Evolutionary conservation across 35 echinoderm and acorn worm species (phyloP).

Genomic region (Lytechinus variegatus): DNA sequence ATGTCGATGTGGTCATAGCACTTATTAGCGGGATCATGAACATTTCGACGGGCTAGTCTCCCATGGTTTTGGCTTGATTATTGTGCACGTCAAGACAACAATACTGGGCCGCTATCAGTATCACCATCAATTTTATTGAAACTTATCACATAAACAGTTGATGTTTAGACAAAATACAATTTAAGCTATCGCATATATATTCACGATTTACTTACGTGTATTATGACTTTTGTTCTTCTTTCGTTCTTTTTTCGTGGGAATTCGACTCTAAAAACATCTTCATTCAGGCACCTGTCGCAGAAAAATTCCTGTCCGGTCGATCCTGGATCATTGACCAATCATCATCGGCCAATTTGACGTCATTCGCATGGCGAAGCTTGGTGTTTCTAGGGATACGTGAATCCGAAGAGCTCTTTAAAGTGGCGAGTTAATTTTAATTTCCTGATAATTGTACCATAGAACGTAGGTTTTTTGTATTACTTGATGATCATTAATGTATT

Average conservation of each 20-base stretch:
- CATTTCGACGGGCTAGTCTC: neutral
- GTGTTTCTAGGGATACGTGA: slow-evolving; percentile 44
- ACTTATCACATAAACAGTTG: neutral
- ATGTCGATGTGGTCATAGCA: no score
- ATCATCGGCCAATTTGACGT: neutral
- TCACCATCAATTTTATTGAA: neutral
- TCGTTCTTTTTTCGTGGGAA: neutral
- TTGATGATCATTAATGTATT: neutral
- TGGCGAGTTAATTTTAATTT: neutral
- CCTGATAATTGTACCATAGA: neutral
- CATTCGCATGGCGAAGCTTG: slow-evolving; percentile 23
- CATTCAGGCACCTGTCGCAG: neutral
- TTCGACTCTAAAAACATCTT: neutral
- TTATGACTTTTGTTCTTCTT: neutral
- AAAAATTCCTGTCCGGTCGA: neutral
- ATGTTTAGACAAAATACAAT: neutral
- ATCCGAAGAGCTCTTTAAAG: neutral
- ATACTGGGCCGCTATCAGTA: no score
- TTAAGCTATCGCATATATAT: neutral
- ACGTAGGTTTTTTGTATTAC: neutral
- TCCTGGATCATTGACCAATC: neutral
- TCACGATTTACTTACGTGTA: neutral
- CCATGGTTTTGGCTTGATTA: neutral
- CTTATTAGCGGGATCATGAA: neutral
- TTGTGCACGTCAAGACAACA: neutral